phyloP scores from a whole-genome alignment of 2,797 vertebrate species.

The Pelodytes ibericus region DNA sequence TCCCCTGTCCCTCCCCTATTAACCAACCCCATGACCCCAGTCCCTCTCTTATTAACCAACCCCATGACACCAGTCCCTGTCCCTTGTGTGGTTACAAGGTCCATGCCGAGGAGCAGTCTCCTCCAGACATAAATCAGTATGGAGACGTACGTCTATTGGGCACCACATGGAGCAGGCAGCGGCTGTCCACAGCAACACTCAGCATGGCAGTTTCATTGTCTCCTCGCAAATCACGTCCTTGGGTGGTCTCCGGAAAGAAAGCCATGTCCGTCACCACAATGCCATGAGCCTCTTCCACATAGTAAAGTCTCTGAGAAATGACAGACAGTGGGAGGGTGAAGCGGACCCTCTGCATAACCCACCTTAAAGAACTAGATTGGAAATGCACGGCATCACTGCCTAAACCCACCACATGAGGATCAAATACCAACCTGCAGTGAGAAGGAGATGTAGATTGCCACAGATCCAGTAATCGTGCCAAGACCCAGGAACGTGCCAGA shows the following conservation, averaged over 20 bases:
- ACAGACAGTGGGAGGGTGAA: too few relatives aligned
- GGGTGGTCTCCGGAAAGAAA: constrained; percentile 80
- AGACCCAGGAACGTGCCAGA: constrained; percentile 93
- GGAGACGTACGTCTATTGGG: constrained; percentile 80
- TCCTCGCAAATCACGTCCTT: constrained; percentile 75
- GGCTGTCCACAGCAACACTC: constrained; percentile 93
- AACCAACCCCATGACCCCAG: background rate
- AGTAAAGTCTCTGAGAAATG: constrained; percentile 82
- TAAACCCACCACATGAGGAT: too few relatives aligned
- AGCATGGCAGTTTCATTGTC: constrained; percentile 85
- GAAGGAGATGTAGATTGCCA: constrained; percentile 91
- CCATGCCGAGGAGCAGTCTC: too few relatives aligned
- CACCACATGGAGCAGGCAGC: constrained; percentile 88
- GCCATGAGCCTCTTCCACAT: constrained; percentile 88
- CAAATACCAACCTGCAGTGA: constrained; percentile 87
- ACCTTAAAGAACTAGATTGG: too few relatives aligned
- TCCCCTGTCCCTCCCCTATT: too few relatives aligned
- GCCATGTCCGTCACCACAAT: constrained; percentile 93
- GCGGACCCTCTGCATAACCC: too few relatives aligned
- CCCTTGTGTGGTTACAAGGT: too few relatives aligned
- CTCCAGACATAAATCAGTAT: too few relatives aligned
- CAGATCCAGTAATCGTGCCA: constrained; percentile 92
- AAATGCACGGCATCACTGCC: too few relatives aligned
- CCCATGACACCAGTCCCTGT: too few relatives aligned
- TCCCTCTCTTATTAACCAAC: background rate